These are phyloP conservation scores for Archocentrus centrarchus DNA, from an alignment of 2,113 vertebrate species.

Conservation along the genomic window DNA sequence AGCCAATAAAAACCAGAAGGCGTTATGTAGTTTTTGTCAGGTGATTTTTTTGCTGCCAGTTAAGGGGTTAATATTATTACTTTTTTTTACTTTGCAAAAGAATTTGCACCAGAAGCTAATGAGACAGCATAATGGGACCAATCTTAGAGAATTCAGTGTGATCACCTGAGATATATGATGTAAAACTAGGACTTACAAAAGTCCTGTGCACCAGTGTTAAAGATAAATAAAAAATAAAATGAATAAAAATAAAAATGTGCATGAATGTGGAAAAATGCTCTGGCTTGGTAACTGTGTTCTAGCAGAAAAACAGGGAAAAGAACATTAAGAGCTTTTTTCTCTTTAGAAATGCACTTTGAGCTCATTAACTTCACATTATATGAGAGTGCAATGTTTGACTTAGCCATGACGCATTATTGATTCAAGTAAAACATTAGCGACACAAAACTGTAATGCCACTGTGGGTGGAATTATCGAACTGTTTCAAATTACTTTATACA, in stretches of 20 bases:
- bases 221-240: background rate
- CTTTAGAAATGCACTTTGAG: background rate
- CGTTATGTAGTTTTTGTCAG: too few relatives aligned
- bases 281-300: background rate
- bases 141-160: background rate
- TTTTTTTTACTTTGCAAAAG: background rate
- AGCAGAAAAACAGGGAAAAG: fast-evolving
- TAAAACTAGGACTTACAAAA: background rate
- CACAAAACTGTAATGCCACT: background rate
- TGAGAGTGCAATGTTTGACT: background rate
- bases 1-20: too few relatives aligned
- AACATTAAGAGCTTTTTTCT: background rate
- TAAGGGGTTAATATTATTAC: too few relatives aligned
- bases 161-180: background rate
- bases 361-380: background rate
- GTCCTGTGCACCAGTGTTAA: background rate
- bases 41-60: too few relatives aligned
- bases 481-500: background rate
- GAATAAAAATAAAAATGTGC: background rate
- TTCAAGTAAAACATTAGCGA: background rate
- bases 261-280: fast-evolving
- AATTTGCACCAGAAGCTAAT: too few relatives aligned
- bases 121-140: background rate
- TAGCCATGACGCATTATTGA: background rate
- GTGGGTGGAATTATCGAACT: background rate